Evolutionary conservation across 2,888 invertebrate species (phyloP).

Genomic region (Drosophila tanythrix): DNA sequence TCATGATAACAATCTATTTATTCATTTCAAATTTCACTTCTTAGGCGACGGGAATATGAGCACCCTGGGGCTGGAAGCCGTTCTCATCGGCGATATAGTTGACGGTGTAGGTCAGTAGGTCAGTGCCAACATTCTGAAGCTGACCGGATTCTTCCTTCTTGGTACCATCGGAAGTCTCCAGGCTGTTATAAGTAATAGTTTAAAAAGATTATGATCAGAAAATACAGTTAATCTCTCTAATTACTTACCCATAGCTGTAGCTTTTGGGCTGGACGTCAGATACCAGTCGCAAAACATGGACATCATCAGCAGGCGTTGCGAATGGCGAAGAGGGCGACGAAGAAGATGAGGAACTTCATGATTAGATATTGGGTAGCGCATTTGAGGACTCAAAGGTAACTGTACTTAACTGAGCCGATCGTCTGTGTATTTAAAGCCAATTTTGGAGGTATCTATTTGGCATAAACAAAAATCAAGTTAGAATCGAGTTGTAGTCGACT

Average conservation of each 20-base stretch:
- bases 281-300: slow-evolving; percentile 5
- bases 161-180: slow-evolving; percentile 10
- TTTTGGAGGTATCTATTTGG: neutral
- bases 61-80: slow-evolving; percentile 85
- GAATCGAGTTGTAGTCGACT: neutral
- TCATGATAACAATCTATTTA: slow-evolving; percentile 5
- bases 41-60: slow-evolving; percentile 85
- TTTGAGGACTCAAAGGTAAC: slow-evolving; percentile 53
- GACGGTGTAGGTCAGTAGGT: slow-evolving; percentile 86
- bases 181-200: neutral
- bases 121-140: slow-evolving; percentile 81
- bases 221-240: too few relatives aligned
- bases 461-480: neutral
- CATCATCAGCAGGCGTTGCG: slow-evolving; percentile 55
- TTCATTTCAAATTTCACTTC: slow-evolving; percentile 18
- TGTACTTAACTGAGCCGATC: slow-evolving; percentile 20
- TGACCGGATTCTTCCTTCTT: slow-evolving; percentile 42
- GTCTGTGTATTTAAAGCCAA: slow-evolving; percentile 35
- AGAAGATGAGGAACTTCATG: slow-evolving; percentile 77
- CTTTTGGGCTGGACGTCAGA: slow-evolving; percentile 85
- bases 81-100: slow-evolving; percentile 84
- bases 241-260: slow-evolving; percentile 84
- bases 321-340: slow-evolving; percentile 75
- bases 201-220: neutral
- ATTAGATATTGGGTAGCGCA: slow-evolving; percentile 37